Base-by-base conservation (phyloP, 2,888 invertebrate species). In the Eupithecia vulgata region DNA sequence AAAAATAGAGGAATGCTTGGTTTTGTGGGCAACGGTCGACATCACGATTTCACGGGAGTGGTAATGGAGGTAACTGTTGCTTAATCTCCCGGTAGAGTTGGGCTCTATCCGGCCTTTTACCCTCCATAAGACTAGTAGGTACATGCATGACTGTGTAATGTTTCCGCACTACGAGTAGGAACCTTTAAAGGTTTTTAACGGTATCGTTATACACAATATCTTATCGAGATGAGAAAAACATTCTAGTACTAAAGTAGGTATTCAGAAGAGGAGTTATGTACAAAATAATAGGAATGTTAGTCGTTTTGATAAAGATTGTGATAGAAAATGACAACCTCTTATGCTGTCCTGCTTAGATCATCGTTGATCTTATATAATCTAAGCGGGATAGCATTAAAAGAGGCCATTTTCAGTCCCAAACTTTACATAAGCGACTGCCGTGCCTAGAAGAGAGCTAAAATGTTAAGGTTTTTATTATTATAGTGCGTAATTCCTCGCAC, bases 11-110 rank as follows among this genome's bases (percentile, higher is more conserved):
- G 89, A 90, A 88, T 87, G 85, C 87, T 85, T 84, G 84, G 83
- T 87, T 89, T 88, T 89, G 89, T 90, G 88, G 89, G 87, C 86
- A 87, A 85, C 86, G 87, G 85, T 85, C 85, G 87, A 79, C 89
- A 88, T 90, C 89, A 91, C 89, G 90, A 91, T 89, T 91, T 91
- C 89, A 91, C 89, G 90, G 89, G 80, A 87, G 79, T 84, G 77
- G 88, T 92, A 90, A 91, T 91, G 85, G 88, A 83, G 35, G 72
- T 74, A 73, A 79, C 78, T 74, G 77, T 76, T 74, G 70, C 25
- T 62, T 76, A 74, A 73, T 67, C 74, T 70, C 21, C 64, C 7
- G 42, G 42, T 69, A 72, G 61, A 17, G 74, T 48, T 52, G 67
- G 30, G 21, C n/a, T 10, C 12, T 64, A 35, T 64, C 37, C 62